Evolutionary conservation across 2,888 invertebrate species (phyloP).

Genomic region (Drosophila recens): DNA sequence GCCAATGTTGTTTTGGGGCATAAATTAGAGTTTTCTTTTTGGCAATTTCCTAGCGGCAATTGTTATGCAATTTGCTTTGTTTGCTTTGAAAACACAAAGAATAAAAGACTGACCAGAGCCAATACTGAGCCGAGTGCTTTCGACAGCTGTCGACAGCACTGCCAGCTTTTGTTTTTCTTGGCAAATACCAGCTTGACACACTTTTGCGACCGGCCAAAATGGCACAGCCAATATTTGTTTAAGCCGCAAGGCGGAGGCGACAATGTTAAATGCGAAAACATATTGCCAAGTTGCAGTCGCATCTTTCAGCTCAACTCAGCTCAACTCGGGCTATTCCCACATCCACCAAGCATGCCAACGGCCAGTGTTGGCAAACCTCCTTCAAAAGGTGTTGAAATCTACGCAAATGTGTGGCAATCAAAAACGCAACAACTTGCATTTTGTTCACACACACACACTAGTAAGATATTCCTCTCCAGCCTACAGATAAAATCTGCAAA

Average conservation of each 20-base stretch:
- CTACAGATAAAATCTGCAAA: slow-evolving; percentile 39
- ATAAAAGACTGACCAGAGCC: slow-evolving; percentile 32
- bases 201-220: slow-evolving; percentile 53
- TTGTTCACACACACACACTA: background rate
- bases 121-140: slow-evolving; percentile 27
- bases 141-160: slow-evolving; percentile 41
- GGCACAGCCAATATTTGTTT: slow-evolving; percentile 57
- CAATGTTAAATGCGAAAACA: slow-evolving; percentile 30
- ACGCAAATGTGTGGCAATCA: slow-evolving; percentile 53
- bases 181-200: slow-evolving; percentile 64
- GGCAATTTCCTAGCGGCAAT: slow-evolving; percentile 65
- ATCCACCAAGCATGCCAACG: background rate
- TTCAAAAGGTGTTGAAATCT: slow-evolving; percentile 38
- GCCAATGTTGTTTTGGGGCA: slow-evolving; percentile 33
- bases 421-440: slow-evolving; percentile 37
- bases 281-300: slow-evolving; percentile 50
- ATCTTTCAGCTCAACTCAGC: slow-evolving; percentile 23
- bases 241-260: slow-evolving; percentile 31
- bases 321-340: slow-evolving; percentile 8
- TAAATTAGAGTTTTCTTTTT: slow-evolving; percentile 44
- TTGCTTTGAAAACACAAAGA: slow-evolving; percentile 40
- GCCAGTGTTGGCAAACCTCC: slow-evolving; percentile 39
- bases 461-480: slow-evolving; percentile 5
- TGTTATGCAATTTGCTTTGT: slow-evolving; percentile 61
- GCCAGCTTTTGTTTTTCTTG: slow-evolving; percentile 47